These are phyloP conservation scores for Poecilobothrus nobilitatus DNA, from an alignment of 2,888 invertebrate genomes.

Conservation along the genomic window DNA sequence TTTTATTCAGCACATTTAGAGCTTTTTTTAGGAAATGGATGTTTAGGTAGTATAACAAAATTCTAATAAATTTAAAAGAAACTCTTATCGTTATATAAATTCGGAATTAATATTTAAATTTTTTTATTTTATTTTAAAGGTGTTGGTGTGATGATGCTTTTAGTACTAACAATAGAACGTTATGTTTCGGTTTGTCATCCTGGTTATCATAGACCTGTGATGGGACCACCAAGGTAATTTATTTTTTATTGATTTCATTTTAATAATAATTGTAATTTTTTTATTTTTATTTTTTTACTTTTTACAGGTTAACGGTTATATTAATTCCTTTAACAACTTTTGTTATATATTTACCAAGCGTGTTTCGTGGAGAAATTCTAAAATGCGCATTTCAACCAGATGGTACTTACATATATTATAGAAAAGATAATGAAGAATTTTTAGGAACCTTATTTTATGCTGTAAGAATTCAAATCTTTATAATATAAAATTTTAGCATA, in stretches of 20 bases:
- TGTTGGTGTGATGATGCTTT: constrained; percentile 67
- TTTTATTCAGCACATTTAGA: constrained; percentile 63
- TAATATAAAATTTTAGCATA: background rate
- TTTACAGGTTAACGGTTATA: constrained; percentile 48
- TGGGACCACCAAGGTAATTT: constrained; percentile 52
- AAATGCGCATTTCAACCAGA: constrained; percentile 47
- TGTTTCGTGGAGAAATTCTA: constrained; percentile 54
- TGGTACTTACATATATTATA: constrained; percentile 52
- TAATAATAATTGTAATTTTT: background rate
- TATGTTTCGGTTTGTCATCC: constrained; percentile 69
- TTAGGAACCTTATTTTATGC: constrained; percentile 48
- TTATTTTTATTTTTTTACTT: constrained; percentile 13
- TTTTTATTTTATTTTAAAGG: constrained; percentile 37
- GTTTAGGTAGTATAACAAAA: constrained; percentile 49
- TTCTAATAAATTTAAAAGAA: background rate
- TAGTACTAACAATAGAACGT: constrained; percentile 63
- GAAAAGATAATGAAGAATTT: constrained; percentile 47
- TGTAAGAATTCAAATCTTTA: constrained; percentile 30
- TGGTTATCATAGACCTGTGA: constrained; percentile 55
- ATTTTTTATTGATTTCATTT: background rate
- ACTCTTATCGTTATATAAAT: background rate
- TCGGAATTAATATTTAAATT: background rate
- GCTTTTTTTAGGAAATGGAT: constrained; percentile 63
- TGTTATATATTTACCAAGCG: constrained; percentile 59
- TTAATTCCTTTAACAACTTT: constrained; percentile 58